These are phyloP conservation scores for Plectrocnemia conspersa DNA, from an alignment of 1,140 invertebrate genomes.

Conservation along the genomic window DNA sequence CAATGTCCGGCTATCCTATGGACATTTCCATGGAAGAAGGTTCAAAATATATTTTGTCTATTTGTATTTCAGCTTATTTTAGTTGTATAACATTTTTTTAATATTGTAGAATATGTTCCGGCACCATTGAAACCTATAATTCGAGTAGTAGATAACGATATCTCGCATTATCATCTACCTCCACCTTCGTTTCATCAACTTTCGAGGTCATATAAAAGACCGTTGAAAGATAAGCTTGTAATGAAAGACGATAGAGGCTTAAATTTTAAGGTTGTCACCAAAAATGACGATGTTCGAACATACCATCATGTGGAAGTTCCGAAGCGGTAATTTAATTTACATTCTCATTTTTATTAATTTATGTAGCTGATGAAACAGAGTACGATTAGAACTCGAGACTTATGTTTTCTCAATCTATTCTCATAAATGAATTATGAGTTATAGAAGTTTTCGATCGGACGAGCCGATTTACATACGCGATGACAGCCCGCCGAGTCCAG, in stretches of 20 bases:
- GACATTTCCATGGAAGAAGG: constrained; percentile 31
- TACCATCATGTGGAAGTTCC: constrained; percentile 21
- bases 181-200: constrained; percentile 19
- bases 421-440: constrained; percentile 5
- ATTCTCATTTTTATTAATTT: background rate
- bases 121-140: constrained; percentile 26
- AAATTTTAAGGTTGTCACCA: constrained; percentile 47
- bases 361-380: background rate
- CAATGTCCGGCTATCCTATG: constrained; percentile 19
- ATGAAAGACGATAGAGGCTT: constrained; percentile 41
- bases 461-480: constrained; percentile 32
- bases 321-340: constrained; percentile 21
- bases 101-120: constrained; percentile 28
- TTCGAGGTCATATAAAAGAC: constrained; percentile 9
- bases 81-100: background rate
- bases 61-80: background rate
- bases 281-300: constrained; percentile 41
- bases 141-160: constrained; percentile 27
- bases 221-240: constrained; percentile 33
- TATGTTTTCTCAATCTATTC: background rate
- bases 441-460: constrained; percentile 20
- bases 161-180: constrained; percentile 24
- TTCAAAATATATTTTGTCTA: constrained; percentile 1
- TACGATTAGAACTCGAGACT: background rate
- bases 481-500: constrained; percentile 44